Evolutionary conservation across 2,888 invertebrate species (phyloP), one percentile per base, ranked within the genome.

Genomic region (Ectropis crepuscularia): DNA sequence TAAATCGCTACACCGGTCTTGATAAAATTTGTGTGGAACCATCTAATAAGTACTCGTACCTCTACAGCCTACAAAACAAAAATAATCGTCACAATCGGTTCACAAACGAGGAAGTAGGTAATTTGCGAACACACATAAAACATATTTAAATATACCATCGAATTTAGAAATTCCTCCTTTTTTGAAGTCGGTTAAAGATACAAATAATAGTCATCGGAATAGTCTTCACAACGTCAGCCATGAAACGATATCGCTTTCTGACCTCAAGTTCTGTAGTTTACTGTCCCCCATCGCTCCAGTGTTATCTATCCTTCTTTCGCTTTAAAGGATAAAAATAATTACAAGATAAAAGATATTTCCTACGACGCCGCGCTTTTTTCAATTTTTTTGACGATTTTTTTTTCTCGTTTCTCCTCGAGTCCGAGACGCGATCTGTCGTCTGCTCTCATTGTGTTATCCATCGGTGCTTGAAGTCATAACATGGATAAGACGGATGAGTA

Each of bases 321-420:
- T 85, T 90, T 86, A 92, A 90, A 89, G 90, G 90, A 92, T 92
- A 87, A 92, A 92, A 90, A 92, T 92, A 92, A 92, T 92, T 90
- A 90, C 89, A 88, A 90, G 92, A 92, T 92, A 89, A 89, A 87
- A 92, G 90, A 87, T 86, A 85, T 85, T 86, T 84, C 80, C 80
- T 83, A 72, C 74, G 74, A 71, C 68, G 71, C 54, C 67, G 68
- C 66, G 61, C 55, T 69, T 77, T 79, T 76, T 76, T 76, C 69
- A 78, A 74, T 82, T 77, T 79, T 78, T 77, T 72, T 69, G 67
- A 70, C 67, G 72, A 77, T 78, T 73, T 78, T 80, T n/a, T 79
- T 77, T 81, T 85, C 80, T 79, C 78, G 80, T 79, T 80, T 82
- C 77, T 76, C 77, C 70, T 72, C 63, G 83, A 78, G 67, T 63